Base-by-base conservation (phyloP, 1,140 invertebrate species). In the Hyphantria cunea region DNA sequence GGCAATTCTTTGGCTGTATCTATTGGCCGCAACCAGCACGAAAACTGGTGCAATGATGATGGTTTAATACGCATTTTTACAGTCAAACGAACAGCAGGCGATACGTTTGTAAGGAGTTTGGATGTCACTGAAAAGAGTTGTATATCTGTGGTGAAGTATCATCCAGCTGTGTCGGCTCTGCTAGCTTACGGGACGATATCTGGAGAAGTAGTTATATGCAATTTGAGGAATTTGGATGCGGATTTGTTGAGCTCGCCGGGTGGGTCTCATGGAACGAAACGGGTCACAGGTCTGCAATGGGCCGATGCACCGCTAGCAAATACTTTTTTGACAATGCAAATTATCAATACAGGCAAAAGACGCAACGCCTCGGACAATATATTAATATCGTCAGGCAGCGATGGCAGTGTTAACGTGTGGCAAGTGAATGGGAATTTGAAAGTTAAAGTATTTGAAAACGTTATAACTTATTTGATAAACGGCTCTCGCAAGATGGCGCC, bases 91-190 rank as follows among this genome's bases (percentile, higher is more conserved):
- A 44, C 70, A 0, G 76, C 74, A 3, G 83, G 77, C 1, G 82
- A 85, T 34, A 78, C 75, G 10, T 72, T 90, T 8, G 73, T 79
- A 0, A 78, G 81, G 17, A 42, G 58, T 8, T 45, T 82, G n/a
- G 85, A 89, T 48, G 67, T 90, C 0, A 64, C 71, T 0, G 82
- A 89, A 50, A 85, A 83, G 48, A 84, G 78, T 25, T 90, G 88
- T 39, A 74, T 90, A 0, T 75, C 80, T 0, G 77, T 70, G 0
- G 25, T 90, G 11, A 72, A 76, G 39, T 90, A 86, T 15, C 88
- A 90, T 56, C 87, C 84, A 0, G 68, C 76, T 0, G 70, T 85
- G 0, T 67, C 84, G 0, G 84, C 82, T 0, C 44, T 90, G 12
- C 34, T 90, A 4, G 88, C 86, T 0, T 90, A 89, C 49, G 88